Evolutionary conservation across 2,888 invertebrate genomes (phyloP), one percentile per base, ranked within the genome.

Genomic region (Lithophane leautieri): DNA sequence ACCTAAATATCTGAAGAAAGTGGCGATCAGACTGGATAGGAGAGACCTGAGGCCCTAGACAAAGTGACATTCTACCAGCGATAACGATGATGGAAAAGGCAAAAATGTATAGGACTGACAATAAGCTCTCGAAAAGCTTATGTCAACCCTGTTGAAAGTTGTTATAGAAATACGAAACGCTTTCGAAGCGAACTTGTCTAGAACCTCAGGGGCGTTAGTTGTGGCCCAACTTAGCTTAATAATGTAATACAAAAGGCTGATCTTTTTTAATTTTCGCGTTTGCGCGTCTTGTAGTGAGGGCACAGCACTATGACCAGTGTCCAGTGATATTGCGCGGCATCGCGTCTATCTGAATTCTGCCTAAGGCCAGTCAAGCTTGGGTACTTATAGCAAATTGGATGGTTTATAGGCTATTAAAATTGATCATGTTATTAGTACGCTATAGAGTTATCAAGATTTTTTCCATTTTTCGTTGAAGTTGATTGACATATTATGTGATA

Each of bases 321-420:
- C 52, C 9, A 3, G 9, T 9, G 52, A 52, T 22, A n/a, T 52
- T 52, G 52, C 52, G 52, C n/a, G 4, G 34, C 12, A 58, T 19
- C 16, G 19, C 52, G 9, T 52, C 60, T 47, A 14, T 70, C n/a
- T 63, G 28, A n/a, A 60, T 56, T 44, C 50, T 4, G 52, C 80
- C 44, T 79, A 67, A 70, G 44, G 44, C 74, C 9, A 79, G 56
- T 75, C 54, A 65, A 72, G 50, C 62, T 75, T 62, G 54, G 28
- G 42, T 71, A 74, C 52, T 71, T 75, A 52, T 58, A n/a, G 65
- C 73, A 79, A 79, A 81, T 79, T 81, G 66, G 69, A 71, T 77
- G 56, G 52, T 73, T 79, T 69, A 71, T 56, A 69, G 47, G 66
- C 60, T 70, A 62, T 79, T 72, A 34, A 77, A 71, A 65, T 73